phyloP scores from a whole-genome alignment of 2,113 vertebrate genomes.

The Pleuronectes platessa region DNA sequence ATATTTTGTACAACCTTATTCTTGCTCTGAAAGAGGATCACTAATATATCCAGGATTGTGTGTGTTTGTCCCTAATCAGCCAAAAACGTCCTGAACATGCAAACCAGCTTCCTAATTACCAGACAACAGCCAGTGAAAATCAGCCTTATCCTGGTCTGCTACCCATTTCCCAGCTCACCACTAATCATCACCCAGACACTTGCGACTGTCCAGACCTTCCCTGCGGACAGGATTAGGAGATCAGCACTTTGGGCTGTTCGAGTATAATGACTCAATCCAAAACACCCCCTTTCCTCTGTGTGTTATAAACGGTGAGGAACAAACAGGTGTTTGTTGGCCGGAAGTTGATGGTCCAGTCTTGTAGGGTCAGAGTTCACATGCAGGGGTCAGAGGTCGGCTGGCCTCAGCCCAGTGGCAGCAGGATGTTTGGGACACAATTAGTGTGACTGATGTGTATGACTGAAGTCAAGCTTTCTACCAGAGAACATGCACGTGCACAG shows the following conservation, averaged over 20 bases:
- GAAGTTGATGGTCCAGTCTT: constrained; percentile 39
- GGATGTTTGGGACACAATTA: constrained; percentile 60
- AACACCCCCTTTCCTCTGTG: constrained; percentile 21
- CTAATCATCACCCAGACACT: constrained; percentile 65
- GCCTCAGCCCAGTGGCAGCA: constrained; percentile 39
- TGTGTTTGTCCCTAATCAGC: constrained; percentile 24
- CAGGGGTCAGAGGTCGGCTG: constrained; percentile 70
- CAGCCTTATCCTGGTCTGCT: constrained; percentile 65
- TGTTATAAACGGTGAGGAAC: constrained; percentile 39
- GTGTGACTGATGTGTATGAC: constrained; percentile 55
- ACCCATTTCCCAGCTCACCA: constrained; percentile 48
- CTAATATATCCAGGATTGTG: neutral
- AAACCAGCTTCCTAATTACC: constrained; percentile 64
- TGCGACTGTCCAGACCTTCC: constrained; percentile 72
- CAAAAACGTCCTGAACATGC: constrained; percentile 34
- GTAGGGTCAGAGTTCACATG: constrained; percentile 51
- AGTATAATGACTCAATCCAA: constrained; percentile 47
- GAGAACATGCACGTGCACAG: constrained; percentile 5
- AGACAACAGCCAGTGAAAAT: constrained; percentile 61
- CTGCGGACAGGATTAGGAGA: constrained; percentile 71
- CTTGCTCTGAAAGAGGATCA: neutral
- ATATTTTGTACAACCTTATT: neutral
- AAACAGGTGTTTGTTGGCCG: constrained; percentile 77
- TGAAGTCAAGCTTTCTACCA: constrained; percentile 38
- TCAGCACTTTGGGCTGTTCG: constrained; percentile 44